Evolutionary conservation across 37 sponge, comb jelly and placozoan species (phyloP), one percentile per base, ranked within the genome.

Genomic region (Theonella swinhoei): DNA sequence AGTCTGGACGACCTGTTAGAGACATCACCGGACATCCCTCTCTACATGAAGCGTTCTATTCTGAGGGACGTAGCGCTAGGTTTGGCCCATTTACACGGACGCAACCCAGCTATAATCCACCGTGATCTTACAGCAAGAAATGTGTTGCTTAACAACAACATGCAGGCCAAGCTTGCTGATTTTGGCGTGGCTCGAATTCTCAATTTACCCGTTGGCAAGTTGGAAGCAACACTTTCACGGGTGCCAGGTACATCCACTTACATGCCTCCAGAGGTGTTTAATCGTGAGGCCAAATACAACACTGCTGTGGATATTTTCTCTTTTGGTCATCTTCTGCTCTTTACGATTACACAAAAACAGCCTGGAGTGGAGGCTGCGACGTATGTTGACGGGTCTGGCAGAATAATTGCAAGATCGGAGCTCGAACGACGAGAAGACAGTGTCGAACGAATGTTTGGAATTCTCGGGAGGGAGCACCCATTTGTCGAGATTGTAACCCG

Each of bases 81-180:
- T 58, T 22, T 84, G 70, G 68, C 34, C 39, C 75, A 84, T 37
- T 66, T 84, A 11, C 85, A 84, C 61, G 40, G 62, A 31, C 77
- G 29, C 31, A 22, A 20, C 17, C 85, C 85, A 24, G 40, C 85
- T 26, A 37, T 84, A 30, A 76, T 84, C 2, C 85, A 84, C 77
- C 78, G 85, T 8, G 85, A 84, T 28, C 77, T 84, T 23, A 76
- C 68, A 8, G 64, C 85, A 26, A 76, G 70, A 39, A 84, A 84
- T 28, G 76, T 84, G 25, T 66, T 84, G 25, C 47, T 84, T 11
- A 84, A 65, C 70, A 23, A n/a, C 0, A 66, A 64, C 34, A 66
- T 84, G 60, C 33, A 24, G 30, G 85, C 76, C 24, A 84, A 84
- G 69, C 67, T 84, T 23, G 40, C 77, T 36, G 85, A 84, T 29